Conservation (phyloP, 2,113 vertebrate genomes). For the Dermatemys mawii region DNA sequence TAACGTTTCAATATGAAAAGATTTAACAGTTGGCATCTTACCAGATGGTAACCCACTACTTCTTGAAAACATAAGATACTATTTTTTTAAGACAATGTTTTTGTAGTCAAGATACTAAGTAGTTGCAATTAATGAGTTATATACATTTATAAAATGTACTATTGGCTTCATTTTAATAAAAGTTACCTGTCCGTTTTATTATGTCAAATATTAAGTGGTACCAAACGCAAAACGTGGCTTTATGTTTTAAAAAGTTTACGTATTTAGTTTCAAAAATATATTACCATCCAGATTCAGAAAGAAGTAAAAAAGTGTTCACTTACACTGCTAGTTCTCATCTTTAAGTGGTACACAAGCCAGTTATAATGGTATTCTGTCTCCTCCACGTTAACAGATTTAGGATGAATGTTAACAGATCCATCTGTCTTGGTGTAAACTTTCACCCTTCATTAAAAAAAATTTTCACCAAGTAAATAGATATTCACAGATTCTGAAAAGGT, state of each 20-base stretch:
- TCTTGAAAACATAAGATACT: background rate
- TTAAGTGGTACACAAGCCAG: slow-evolving; percentile 98
- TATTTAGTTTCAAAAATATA: background rate
- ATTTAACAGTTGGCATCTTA: background rate
- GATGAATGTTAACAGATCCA: slow-evolving; percentile 93
- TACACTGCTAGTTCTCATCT: slow-evolving; percentile 98
- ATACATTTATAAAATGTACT: background rate
- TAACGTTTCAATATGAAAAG: background rate
- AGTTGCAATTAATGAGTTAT: background rate
- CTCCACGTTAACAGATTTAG: slow-evolving; percentile 96
- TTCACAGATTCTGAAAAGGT: background rate
- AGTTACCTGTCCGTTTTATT: background rate
- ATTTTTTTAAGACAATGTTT: background rate
- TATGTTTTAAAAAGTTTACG: background rate
- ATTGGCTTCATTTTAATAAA: background rate
- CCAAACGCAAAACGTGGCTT: background rate
- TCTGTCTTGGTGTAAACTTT: slow-evolving; percentile 95
- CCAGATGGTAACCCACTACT: background rate
- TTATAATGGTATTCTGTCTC: slow-evolving; percentile 91
- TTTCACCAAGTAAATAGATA: background rate
- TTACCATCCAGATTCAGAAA: background rate
- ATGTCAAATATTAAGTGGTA: background rate
- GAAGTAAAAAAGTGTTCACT: slow-evolving; percentile 62
- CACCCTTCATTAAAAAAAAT: slow-evolving; percentile 76
- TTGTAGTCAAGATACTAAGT: background rate